Evolutionary conservation across 2,888 invertebrate species (phyloP).

Genomic region (Eucriotettix oculatus): DNA sequence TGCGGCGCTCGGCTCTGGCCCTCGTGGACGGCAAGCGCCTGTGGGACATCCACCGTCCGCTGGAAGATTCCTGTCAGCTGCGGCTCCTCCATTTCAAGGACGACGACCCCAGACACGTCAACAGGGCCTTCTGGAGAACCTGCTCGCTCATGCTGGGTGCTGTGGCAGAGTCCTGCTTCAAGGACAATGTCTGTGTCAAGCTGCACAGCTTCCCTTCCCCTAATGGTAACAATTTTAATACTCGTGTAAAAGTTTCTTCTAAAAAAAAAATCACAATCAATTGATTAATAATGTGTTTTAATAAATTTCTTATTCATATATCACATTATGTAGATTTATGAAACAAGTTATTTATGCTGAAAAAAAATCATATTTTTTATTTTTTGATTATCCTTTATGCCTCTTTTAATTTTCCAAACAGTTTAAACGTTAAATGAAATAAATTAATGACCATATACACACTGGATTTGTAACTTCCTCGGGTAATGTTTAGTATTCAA

Average conservation of each 20-base stretch:
- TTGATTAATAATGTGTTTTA: neutral
- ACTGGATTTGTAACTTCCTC: too few relatives aligned
- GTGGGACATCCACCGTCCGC: slow-evolving; percentile 90
- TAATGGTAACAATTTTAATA: slow-evolving; percentile 38
- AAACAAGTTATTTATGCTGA: neutral
- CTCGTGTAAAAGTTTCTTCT: too few relatives aligned
- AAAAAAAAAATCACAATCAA: neutral
- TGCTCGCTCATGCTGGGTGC: slow-evolving; percentile 82
- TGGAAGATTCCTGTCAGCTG: slow-evolving; percentile 43
- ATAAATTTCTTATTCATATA: neutral
- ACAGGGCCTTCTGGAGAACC: slow-evolving; percentile 81
- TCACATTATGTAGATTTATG: neutral
- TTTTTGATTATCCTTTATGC: too few relatives aligned
- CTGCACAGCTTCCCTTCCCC: slow-evolving; percentile 87
- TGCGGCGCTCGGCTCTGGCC: slow-evolving; percentile 59
- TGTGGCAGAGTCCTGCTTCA: slow-evolving; percentile 59
- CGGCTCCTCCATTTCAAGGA: slow-evolving; percentile 45
- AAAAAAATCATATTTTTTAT: too few relatives aligned
- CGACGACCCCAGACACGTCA: slow-evolving; percentile 40
- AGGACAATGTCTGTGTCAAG: slow-evolving; percentile 52
- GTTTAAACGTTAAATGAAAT: too few relatives aligned
- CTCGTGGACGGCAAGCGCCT: slow-evolving; percentile 54
- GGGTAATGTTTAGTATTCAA: too few relatives aligned
- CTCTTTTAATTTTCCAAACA: too few relatives aligned
- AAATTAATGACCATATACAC: too few relatives aligned